Evolutionary conservation across 2,113 vertebrate species (phyloP).

Genomic region (Entelurus aequoreus): DNA sequence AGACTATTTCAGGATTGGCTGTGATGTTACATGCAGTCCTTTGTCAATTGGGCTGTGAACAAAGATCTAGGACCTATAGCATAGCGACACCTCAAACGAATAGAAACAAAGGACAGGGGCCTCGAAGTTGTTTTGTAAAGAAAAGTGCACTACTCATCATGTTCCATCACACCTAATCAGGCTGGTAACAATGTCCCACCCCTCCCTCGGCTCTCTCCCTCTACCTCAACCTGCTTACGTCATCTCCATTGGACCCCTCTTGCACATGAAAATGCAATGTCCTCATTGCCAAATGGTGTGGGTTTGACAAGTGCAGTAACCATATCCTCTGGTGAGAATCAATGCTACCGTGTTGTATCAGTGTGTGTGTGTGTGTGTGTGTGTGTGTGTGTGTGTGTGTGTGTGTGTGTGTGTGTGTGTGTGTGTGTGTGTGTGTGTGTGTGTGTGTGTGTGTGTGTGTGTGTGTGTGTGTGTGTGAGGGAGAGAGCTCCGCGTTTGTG

Average conservation of each 20-base stretch:
- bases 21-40: conserved; percentile 45
- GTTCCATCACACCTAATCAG: conserved; percentile 53
- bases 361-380: conserved; percentile 25
- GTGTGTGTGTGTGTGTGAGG: neutral
- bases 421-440: too few relatives aligned
- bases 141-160: conserved; percentile 59
- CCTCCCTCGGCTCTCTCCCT: conserved; percentile 49
- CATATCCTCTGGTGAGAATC: conserved; percentile 48
- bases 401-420: conserved; percentile 19
- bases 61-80: conserved; percentile 60
- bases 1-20: conserved; percentile 42
- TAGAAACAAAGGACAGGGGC: conserved; percentile 44
- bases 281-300: conserved; percentile 58
- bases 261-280: conserved; percentile 65
- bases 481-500: conserved; percentile 41
- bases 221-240: conserved; percentile 65
- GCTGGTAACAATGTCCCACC: conserved; percentile 45
- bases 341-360: conserved; percentile 42
- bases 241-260: conserved; percentile 57
- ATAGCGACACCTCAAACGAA: conserved; percentile 47
- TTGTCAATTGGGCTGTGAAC: conserved; percentile 50
- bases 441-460: neutral
- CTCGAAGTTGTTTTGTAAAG: conserved; percentile 37
- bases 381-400: conserved; percentile 23
- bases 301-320: conserved; percentile 62